Evolutionary conservation across 37 sponge, comb jelly and placozoan genomes (phyloP).

Genomic region (Eunapius fragilis): DNA sequence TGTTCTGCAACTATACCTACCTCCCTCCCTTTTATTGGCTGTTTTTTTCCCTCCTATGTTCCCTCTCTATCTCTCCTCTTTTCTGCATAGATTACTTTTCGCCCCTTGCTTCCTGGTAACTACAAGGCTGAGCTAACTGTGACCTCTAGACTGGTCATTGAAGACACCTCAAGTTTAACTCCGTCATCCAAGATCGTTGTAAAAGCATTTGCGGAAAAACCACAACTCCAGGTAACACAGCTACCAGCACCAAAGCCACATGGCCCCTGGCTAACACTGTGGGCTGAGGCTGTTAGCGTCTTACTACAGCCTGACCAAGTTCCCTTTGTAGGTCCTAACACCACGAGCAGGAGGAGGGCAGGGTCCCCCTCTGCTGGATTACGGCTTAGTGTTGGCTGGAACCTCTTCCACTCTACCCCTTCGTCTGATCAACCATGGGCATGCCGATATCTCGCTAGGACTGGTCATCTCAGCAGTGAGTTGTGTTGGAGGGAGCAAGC

Average conservation of each 20-base stretch:
- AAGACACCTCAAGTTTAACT: not conserved
- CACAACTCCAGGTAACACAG: constrained; percentile 44
- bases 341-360: not conserved
- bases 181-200: constrained; percentile 22
- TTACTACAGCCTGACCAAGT: not conserved
- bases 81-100: constrained; percentile 46
- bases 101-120: constrained; percentile 33
- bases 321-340: not conserved
- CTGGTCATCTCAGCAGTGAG: constrained; percentile 43
- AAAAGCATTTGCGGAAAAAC: constrained; percentile 57
- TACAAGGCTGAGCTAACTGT: constrained; percentile 48
- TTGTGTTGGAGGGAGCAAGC: not conserved
- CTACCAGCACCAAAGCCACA: not conserved
- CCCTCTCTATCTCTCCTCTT: not conserved
- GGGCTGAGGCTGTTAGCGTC: too few relatives aligned
- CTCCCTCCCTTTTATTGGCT: too few relatives aligned
- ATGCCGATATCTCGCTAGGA: constrained; percentile 49
- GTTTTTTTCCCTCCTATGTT: not conserved
- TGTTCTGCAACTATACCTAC: too few relatives aligned
- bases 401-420: constrained; percentile 22
- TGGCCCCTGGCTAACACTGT: too few relatives aligned
- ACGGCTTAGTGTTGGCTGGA: constrained; percentile 63
- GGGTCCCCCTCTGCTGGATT: constrained; percentile 31
- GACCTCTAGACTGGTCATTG: constrained; percentile 29
- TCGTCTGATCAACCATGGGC: constrained; percentile 46